Evolutionary conservation across 2,113 vertebrate genomes (phyloP), one percentile per base, ranked within the genome.

Genomic region (Penelope pileata): DNA sequence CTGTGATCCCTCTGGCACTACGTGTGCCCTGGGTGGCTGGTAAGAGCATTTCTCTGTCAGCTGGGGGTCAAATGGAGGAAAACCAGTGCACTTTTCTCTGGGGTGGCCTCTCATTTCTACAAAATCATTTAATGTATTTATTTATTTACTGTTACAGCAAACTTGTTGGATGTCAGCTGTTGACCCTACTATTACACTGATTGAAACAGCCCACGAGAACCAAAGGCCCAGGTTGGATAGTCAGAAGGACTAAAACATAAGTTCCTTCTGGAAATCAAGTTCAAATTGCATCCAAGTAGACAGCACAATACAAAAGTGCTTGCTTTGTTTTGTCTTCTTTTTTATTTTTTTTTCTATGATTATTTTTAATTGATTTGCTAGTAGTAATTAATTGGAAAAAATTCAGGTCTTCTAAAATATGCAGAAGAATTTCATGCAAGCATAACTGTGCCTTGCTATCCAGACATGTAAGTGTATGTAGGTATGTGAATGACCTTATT

Each of bases 21-120:
- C 4, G 29, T 7, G 7, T 32, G n/a, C 36, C 36, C 42, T 79
- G n/a, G 7, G 45, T 1, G 1, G 9, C 24, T 45, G 48, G 3
- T 26, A 13, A 30, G 10, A 0, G 0, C 7, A 10, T 34, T 32
- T 13, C 29, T 29, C 42, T 10, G 40, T 16, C 42, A 45, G 21
- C 29, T 40, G 26, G 12, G 1, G 18, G 16, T 62, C 76, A 40
- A 10, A 13, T 4, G 13, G 11, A 36, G 23, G 3, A 42, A 21
- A 36, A 36, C 19, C 0, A 1, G 18, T 30, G 45, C 77, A 1
- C 16, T 58, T 22, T 29, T n/a, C 17, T 24, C 42, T 2, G 6
- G 17, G 34, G 23, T 67, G 63, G 14, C 63, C 45, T 90, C 62
- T 83, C 12, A 1, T 32, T 90, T 56, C 56, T 34, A 26, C 30